Base-by-base conservation (phyloP, 2,888 invertebrate genomes). In the Trachelus tabidus region DNA sequence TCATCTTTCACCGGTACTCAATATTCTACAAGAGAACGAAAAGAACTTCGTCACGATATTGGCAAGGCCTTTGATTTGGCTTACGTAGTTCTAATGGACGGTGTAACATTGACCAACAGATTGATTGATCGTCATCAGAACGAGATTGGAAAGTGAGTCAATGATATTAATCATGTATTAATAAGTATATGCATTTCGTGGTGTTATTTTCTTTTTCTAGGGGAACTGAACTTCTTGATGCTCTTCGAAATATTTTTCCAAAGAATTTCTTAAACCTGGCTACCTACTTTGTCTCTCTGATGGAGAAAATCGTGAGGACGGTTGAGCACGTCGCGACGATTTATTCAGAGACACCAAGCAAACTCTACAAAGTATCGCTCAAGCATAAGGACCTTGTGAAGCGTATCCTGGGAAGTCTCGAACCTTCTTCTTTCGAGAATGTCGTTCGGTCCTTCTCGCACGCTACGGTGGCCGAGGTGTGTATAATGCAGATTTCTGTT, bases 251-350 rank as follows among this genome's bases (percentile, higher is more conserved):
- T 12, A 83, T 87, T 31, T 85, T 90, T 68, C 85, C 87, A 0
- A 82, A 82, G 0, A 86, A 87, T 2, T 73, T 89, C 68, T 77
- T 90, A 73, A 89, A 87, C 74, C 80, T 81, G 1, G 11, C 88
- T 34, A 85, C 89, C 4, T 89, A 90, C 77, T 3, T 87, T n/a
- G 75, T 87, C 30, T 88, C 89, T 3, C 76, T 87, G 71, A 83
- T 79, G 68, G 85, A 89, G 68, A 87, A 85, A 30, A 75, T 90
- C 30, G 85, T 87, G 30, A 83, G 79, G 75, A 84, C 86, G 78
- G 79, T 84, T 23, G 86, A 90, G 75, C 90, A 90, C 78, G 81
- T 87, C 1, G 87, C 87, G 4, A 81, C 88, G 12, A 83, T 89
- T 79, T 87, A 90, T 79, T 85, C 85, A 34, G 87, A 89, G 34